Base-by-base conservation (phyloP, 2,113 vertebrate species). In the Pleuronectes platessa region DNA sequence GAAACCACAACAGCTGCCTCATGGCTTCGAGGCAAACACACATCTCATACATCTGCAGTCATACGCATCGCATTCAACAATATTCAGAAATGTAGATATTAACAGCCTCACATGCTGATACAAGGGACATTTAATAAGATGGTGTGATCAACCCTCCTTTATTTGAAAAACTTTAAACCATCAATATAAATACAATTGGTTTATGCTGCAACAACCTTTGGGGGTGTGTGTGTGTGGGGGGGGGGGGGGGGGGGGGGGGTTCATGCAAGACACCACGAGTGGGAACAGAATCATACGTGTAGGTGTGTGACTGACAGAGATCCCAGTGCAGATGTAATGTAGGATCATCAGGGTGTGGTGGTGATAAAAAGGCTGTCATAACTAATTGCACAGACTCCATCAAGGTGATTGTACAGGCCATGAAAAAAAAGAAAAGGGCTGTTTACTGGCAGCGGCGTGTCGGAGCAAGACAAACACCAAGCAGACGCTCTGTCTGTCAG, bases 401-500 rank as follows among this genome's bases (percentile, higher is more conserved):
- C 2, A 15, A 10, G 49, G 5, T 24, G 49, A 26, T n/a, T 54
- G 8, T 24, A 60, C 68, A 35, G 27, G 42, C 21, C 23, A 59
- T 7, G 15, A 23, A 55, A 4, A 55, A 4, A n/a, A 31, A 31
- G 27, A 71, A 59, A 27, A 31, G 11, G 12, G 45, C 13, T 7
- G 17, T 69, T 67, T 74, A 61, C 61, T 2, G 23, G 61, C 60
- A 76, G 72, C 2, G 42, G 62, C 51, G 3, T 60, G 66, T 79
- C 18, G 15, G 49, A 61, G 59, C 53, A 42, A 45, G 54, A 66
- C 47, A 70, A 10, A 49, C 31, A 12, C 8, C 31, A 0, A 24
- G 15, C 3, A 3, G 42, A 58, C 18, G 15, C 12, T 58, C 23
- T 24, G 24, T 26, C 20, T 61, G 47, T 61, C 47, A 24, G 24